Base-by-base conservation (phyloP, 2,113 vertebrate genomes). In the Himantopus leucocephalus region DNA sequence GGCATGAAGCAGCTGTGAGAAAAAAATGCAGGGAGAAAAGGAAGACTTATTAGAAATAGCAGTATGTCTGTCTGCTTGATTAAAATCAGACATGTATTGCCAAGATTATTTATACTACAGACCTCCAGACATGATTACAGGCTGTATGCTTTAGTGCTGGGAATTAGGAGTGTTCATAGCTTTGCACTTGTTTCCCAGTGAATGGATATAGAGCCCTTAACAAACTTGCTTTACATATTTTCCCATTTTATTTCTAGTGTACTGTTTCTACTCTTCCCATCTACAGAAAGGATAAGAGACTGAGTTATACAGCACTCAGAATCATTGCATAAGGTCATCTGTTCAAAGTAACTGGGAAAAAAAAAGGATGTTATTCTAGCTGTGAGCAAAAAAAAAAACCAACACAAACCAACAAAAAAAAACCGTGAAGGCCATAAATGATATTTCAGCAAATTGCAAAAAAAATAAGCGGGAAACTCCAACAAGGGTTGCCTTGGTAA, bases 1-100 rank as follows among this genome's bases (percentile, higher is more conserved):
- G 77, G 98, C 98, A 94, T 99, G 99, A 66, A 99, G 99, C 88
- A 97, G 96, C 99, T 99, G 97, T 23, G 71, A 80, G 60, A 27
- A 59, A 34, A 47, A 56, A 71, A 73, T 6, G 10, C 23, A 76
- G 22, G 18, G 27, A 91, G 59, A 89, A 82, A 83, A 80, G 59
- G 50, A 59, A 77, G 50, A 34, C 7, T 56, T 58, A 34, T 55
- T 76, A 50, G 6, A 82, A 79, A 32, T 27, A 91, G 50, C 67
- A 63, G 19, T 22, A 85, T 2, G 2, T 62, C 53, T 85, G 39
- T 47, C 70, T 92, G 76, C 34, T 85, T 88, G 72, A 72, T 81
- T 90, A 76, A 50, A 66, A 89, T 77, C 74, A 41, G 30, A 68
- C 24, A 37, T 1, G 0, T 41, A 63, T 43, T 84, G n/a, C 67